Evolutionary conservation across 2,113 vertebrate species (phyloP).

Genomic region (Montifringilla adamsi): DNA sequence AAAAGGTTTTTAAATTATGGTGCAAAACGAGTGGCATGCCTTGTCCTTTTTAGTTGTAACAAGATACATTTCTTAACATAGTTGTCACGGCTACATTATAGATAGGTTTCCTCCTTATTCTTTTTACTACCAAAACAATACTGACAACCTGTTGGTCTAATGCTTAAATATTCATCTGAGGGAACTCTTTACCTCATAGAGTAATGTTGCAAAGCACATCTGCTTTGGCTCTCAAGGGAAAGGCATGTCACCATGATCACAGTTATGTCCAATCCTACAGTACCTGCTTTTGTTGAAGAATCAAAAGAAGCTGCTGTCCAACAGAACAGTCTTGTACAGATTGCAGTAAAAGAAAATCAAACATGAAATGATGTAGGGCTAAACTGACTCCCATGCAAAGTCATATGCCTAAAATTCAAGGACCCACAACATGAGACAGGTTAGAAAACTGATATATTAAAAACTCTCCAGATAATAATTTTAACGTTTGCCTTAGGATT

Average conservation of each 20-base stretch:
- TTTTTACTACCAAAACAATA: neutral
- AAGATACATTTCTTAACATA: neutral
- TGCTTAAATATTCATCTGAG: neutral
- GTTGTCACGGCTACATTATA: neutral
- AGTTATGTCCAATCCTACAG: neutral
- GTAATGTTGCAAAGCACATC: neutral
- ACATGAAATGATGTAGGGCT: neutral
- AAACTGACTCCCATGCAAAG: accelerated
- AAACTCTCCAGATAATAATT: neutral
- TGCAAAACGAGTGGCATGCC: neutral
- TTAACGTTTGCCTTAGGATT: neutral
- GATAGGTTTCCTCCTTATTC: neutral
- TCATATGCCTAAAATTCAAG: neutral
- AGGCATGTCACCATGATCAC: neutral
- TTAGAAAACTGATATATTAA: neutral
- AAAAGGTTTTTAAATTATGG: neutral
- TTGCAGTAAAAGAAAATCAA: neutral
- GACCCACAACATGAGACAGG: neutral
- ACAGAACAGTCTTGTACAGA: neutral
- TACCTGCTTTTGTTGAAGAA: neutral
- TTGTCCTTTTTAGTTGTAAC: neutral
- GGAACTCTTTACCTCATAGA: neutral
- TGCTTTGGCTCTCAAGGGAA: neutral
- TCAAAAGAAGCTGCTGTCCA: neutral
- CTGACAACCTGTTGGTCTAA: neutral